Conservation (phyloP, 2,888 invertebrate genomes). For the Gnatocerus cornutus region DNA sequence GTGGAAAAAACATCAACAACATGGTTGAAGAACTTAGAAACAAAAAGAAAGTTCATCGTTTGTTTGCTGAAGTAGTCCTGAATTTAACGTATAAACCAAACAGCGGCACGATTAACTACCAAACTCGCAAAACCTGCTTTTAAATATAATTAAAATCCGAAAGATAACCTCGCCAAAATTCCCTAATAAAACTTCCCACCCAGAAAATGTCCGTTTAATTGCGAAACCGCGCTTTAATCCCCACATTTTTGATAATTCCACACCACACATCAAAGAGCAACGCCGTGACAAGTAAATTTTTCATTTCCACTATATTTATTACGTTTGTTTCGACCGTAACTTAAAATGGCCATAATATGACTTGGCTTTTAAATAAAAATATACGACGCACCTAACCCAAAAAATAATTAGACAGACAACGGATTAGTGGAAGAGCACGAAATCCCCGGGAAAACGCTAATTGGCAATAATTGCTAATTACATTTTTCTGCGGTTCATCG, state of each 20-base stretch:
- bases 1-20: no score
- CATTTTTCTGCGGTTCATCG: not conserved
- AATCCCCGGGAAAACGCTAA: not conserved
- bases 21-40: no score
- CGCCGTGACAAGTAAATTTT: not conserved
- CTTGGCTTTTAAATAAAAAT: not conserved
- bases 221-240: not conserved
- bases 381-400: not conserved
- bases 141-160: no score
- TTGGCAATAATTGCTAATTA: not conserved
- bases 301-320: conserved; percentile 3
- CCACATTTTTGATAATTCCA: not conserved
- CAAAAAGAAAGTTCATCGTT: no score
- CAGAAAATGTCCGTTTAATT: not conserved
- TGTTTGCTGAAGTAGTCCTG: no score
- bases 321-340: not conserved
- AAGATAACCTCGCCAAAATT: no score
- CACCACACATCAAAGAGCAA: conserved; percentile 4
- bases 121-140: no score
- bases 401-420: conserved; percentile 8
- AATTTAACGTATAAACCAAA: no score
- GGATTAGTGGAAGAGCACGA: conserved; percentile 1
- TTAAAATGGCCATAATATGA: not conserved
- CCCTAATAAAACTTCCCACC: not conserved
- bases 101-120: no score